Evolutionary conservation across 2,797 vertebrate genomes (phyloP), one percentile per base, ranked within the genome.

Genomic region (Enteromius anoplus): DNA sequence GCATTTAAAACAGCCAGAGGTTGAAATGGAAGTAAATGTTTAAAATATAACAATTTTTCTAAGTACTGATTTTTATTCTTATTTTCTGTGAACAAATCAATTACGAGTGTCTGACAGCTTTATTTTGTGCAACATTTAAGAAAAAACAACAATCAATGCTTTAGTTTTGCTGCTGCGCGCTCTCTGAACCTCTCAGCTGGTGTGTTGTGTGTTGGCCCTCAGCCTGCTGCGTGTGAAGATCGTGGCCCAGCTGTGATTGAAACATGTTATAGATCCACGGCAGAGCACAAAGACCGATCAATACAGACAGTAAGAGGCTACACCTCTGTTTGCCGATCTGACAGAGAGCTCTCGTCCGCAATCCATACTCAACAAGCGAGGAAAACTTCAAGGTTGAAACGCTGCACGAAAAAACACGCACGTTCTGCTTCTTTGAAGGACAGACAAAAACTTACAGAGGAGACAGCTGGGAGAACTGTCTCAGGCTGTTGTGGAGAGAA

Each of bases 271-370:
- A 83, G 86, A 85, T 83, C 85, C 84, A 81, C 51, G 10, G 58
- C 72, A 82, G 75, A 73, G 32, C 80, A 71, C 55, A 40, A 73
- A 66, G 82, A 55, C 11, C 49, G 84, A 86, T 89, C 85, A 58
- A 89, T 89, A 84, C 66, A 80, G 83, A 55, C 85, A 85, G 87
- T 75, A 32, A 86, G 84, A 85, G 84, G 84, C 77, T 82, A 64
- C 75, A 68, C 34, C 65, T 66, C 66, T 83, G 71, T 69, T 65
- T 73, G 78, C 32, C 78, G 47, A 71, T 83, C 75, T 81, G 70
- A 76, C 64, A 29, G 73, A 76, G 84, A 81, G 83, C 75, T 77
- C 17, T 66, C 42, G 6, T 34, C 70, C 72, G 19, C 73, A 55
- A 87, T 85, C 79, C 47, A 86, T 86, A 84, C 79, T 82, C 65